A percentile compares a stretch with the other conserved stretches of the same genome.
phyloP scores from a whole-genome alignment of 2,888 invertebrate genomes.

The Stenodema calcarata region DNA sequence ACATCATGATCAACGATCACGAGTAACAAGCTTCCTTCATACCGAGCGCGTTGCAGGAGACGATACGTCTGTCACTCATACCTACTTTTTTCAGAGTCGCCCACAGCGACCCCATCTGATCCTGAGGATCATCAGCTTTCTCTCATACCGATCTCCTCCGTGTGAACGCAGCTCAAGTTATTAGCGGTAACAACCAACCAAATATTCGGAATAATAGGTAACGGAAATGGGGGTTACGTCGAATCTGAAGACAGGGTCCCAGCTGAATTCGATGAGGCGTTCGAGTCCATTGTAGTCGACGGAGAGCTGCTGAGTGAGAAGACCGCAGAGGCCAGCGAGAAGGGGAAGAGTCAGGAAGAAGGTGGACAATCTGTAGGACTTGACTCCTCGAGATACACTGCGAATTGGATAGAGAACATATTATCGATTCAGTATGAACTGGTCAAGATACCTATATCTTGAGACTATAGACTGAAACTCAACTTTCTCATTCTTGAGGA shows the following conservation, averaged over 20 bases:
- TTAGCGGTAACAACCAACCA: too few relatives aligned
- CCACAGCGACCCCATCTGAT: too few relatives aligned
- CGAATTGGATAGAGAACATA: constrained; percentile 13
- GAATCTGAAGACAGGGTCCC: constrained; percentile 61
- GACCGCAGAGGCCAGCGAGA: constrained; percentile 61
- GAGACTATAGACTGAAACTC: not conserved
- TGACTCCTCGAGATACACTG: constrained; percentile 64
- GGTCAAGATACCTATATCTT: not conserved
- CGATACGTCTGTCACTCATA: too few relatives aligned
- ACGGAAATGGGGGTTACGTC: constrained; percentile 58
- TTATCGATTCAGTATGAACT: not conserved
- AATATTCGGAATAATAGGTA: not conserved
- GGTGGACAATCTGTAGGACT: constrained; percentile 64
- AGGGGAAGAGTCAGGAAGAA: constrained; percentile 62
- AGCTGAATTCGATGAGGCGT: constrained; percentile 58
- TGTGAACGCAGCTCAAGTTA: too few relatives aligned
- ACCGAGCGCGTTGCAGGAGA: too few relatives aligned
- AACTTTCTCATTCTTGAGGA: too few relatives aligned
- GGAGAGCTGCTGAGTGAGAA: constrained; percentile 61
- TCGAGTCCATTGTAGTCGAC: constrained; percentile 58
- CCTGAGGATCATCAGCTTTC: too few relatives aligned
- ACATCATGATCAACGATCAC: too few relatives aligned
- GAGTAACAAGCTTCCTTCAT: too few relatives aligned
- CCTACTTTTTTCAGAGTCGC: too few relatives aligned
- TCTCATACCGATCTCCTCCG: too few relatives aligned